Evolutionary conservation across 1,140 invertebrate genomes (phyloP).

Genomic region (Drosophila kurseongensis): DNA sequence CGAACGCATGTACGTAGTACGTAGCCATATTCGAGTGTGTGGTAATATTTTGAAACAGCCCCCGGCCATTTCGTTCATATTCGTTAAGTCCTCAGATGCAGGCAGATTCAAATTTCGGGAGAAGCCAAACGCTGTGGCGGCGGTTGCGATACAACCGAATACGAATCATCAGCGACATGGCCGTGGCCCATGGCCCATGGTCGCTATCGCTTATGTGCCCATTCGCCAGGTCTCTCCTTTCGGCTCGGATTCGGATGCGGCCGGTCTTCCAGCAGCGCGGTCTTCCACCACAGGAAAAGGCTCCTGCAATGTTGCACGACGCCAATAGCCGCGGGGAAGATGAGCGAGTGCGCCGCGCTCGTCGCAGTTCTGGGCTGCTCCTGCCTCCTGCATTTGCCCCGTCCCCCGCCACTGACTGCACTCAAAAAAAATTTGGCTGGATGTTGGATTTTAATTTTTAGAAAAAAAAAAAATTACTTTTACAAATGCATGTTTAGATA

Average conservation of each 20-base stretch:
- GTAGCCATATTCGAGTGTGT: constrained; percentile 47
- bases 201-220: constrained; percentile 43
- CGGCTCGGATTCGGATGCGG: constrained; percentile 13
- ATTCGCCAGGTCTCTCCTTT: constrained; percentile 10
- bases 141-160: constrained; percentile 38
- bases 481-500: no score
- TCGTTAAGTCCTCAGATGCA: constrained; percentile 82
- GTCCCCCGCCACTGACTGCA: constrained; percentile 9
- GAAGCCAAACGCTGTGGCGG: constrained; percentile 56
- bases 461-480: no score
- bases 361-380: constrained; percentile 28
- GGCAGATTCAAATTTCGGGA: constrained; percentile 83
- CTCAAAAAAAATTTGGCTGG: background rate
- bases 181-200: constrained; percentile 56
- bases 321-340: constrained; percentile 77
- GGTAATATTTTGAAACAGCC: constrained; percentile 75
- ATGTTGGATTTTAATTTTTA: no score
- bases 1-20: constrained; percentile 31
- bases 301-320: constrained; percentile 82
- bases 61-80: constrained; percentile 73
- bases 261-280: constrained; percentile 14
- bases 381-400: constrained; percentile 16
- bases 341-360: constrained; percentile 65
- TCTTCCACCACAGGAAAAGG: constrained; percentile 66
- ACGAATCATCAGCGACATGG: constrained; percentile 73